phyloP scores from a whole-genome alignment of 1,140 invertebrate genomes.

The Calephelis virginiensis region DNA sequence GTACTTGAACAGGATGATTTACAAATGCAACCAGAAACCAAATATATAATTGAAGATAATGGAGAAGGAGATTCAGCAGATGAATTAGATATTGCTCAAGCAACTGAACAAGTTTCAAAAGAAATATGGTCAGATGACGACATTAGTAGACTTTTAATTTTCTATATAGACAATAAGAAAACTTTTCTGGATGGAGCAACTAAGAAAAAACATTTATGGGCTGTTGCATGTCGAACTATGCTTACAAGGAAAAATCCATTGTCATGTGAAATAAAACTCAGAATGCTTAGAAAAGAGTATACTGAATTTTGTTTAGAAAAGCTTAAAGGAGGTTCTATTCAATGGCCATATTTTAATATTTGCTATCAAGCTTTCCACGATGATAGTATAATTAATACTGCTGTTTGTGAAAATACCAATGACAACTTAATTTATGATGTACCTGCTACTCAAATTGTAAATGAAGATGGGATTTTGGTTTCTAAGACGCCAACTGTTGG shows the following conservation, averaged over 20 bases:
- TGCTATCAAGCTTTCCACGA: slow-evolving; percentile 61
- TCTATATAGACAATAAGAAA: slow-evolving; percentile 66
- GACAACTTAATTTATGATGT: slow-evolving; percentile 29
- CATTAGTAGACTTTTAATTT: slow-evolving; percentile 51
- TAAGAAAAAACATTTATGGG: slow-evolving; percentile 60
- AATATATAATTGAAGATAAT: slow-evolving; percentile 43
- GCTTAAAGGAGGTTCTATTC: slow-evolving; percentile 35
- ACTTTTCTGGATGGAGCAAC: slow-evolving; percentile 49
- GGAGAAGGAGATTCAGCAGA: slow-evolving; percentile 41
- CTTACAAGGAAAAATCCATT: slow-evolving; percentile 45
- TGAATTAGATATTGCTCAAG: slow-evolving; percentile 35
- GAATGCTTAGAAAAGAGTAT: slow-evolving; percentile 51
- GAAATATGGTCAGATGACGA: slow-evolving; percentile 61
- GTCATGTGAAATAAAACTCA: slow-evolving; percentile 54
- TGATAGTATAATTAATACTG: slow-evolving; percentile 38
- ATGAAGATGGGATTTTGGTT: slow-evolving; percentile 39
- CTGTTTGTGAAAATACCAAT: slow-evolving; percentile 21
- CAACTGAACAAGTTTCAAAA: slow-evolving; percentile 28
- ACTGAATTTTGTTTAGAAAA: slow-evolving; percentile 38
- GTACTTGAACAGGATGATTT: slow-evolving; percentile 28
- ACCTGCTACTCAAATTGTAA: slow-evolving; percentile 22
- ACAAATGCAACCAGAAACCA: slow-evolving; percentile 34
- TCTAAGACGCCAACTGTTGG: slow-evolving; percentile 41
- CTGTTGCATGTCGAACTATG: slow-evolving; percentile 62
- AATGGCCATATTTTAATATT: slow-evolving; percentile 47